phyloP scores from a whole-genome alignment of 1,140 invertebrate genomes.

The Paracyclopina nana region DNA sequence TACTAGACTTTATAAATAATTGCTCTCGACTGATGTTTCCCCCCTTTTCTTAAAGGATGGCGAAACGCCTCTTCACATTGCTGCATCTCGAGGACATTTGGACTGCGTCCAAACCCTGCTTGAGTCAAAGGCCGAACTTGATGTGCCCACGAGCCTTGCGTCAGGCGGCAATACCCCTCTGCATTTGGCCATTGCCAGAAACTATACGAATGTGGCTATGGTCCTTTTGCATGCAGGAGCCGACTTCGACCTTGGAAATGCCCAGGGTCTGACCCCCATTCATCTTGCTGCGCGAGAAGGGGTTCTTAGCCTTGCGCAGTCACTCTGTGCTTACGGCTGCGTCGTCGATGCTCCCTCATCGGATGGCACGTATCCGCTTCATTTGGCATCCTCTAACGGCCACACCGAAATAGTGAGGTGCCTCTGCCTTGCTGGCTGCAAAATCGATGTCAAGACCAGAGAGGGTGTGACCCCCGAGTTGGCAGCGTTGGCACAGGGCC shows the following conservation, averaged over 20 bases:
- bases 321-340: conserved; percentile 50
- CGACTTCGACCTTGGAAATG: conserved; percentile 44
- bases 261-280: conserved; percentile 40
- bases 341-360: conserved; percentile 45
- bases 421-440: conserved; percentile 48
- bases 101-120: conserved; percentile 38
- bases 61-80: conserved; percentile 37
- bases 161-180: conserved; percentile 37
- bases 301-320: conserved; percentile 43
- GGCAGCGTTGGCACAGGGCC: conserved; percentile 53
- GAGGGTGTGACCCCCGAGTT: conserved; percentile 60
- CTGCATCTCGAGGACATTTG: conserved; percentile 33
- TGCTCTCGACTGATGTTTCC: not conserved
- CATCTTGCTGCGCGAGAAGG: conserved; percentile 48
- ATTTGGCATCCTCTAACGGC: conserved; percentile 49
- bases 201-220: conserved; percentile 37
- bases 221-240: conserved; percentile 45
- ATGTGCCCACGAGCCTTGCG: conserved; percentile 33
- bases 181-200: conserved; percentile 38
- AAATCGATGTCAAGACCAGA: conserved; percentile 41
- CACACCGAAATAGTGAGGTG: conserved; percentile 51
- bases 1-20: conserved; percentile 11
- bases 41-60: conserved; percentile 29
- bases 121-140: conserved; percentile 27
- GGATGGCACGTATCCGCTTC: conserved; percentile 45